A percentile compares a stretch with the other conserved stretches of the same genome.
Conservation (phyloP, 23 tunicate species). For the Ascidia mentula region DNA sequence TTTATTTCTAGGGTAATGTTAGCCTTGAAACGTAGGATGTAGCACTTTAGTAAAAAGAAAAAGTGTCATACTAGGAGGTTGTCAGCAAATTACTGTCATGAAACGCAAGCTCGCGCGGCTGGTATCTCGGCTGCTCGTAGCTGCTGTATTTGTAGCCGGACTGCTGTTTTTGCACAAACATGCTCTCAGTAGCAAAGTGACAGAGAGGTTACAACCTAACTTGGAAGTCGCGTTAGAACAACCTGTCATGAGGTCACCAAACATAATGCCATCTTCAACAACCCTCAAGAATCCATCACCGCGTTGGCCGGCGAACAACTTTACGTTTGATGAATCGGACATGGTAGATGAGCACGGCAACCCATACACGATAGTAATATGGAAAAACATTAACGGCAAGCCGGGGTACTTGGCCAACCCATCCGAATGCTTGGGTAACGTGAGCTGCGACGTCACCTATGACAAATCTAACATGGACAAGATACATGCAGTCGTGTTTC, state of each 20-base stretch:
- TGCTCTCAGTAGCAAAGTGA: not conserved
- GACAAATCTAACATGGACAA: conserved; percentile 6
- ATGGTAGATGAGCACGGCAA: conserved; percentile 58
- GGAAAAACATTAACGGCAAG: conserved; percentile 38
- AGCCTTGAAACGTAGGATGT: too few species aligned
- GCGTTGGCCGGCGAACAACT: not conserved
- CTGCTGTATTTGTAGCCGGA: not conserved
- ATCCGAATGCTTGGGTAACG: conserved; percentile 63
- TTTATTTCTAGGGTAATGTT: too few species aligned
- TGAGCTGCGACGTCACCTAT: conserved; percentile 66
- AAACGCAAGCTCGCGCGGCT: not conserved
- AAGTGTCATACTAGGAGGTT: too few species aligned
- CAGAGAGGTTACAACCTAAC: not conserved
- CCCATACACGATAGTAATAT: conserved; percentile 30
- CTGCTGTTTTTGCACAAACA: not conserved
- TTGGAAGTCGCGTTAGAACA: not conserved
- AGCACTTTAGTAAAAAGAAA: too few species aligned
- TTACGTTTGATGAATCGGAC: conserved; percentile 42
- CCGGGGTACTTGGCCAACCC: conserved; percentile 86
- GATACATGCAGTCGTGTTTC: conserved; percentile 77
- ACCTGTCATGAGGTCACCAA: not conserved
- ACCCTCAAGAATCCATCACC: too few species aligned
- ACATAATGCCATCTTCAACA: too few species aligned
- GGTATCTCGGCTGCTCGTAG: not conserved
- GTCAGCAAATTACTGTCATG: not conserved